A percentile compares a stretch with the other conserved stretches of the same genome.
Evolutionary conservation across 2,113 vertebrate species (phyloP).

Genomic region (Urocitellus parryii): DNA sequence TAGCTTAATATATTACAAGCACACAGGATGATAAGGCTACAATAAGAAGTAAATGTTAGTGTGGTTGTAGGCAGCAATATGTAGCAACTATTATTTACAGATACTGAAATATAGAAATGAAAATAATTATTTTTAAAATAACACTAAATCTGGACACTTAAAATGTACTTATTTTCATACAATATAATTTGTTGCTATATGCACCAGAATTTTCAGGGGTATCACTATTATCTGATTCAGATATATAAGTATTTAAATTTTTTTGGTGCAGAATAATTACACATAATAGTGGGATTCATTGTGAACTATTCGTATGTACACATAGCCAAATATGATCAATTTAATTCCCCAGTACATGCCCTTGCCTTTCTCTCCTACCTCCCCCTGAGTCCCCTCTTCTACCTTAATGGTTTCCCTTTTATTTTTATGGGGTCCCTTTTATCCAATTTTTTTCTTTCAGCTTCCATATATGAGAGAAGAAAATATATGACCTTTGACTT

Average conservation of each 20-base stretch:
- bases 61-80: background rate
- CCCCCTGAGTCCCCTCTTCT: too few species aligned
- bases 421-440: too few species aligned
- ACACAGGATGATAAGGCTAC: background rate
- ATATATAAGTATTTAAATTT: background rate
- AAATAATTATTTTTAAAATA: background rate
- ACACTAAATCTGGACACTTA: background rate
- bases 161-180: background rate
- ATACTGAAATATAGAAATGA: background rate
- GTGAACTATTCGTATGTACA: too few species aligned
- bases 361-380: too few species aligned
- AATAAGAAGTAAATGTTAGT: background rate
- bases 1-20: background rate
- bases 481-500: too few species aligned
- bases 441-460: too few species aligned
- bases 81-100: background rate
- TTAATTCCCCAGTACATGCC: too few species aligned
- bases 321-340: too few species aligned
- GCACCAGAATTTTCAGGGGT: background rate
- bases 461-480: too few species aligned
- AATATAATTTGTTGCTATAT: background rate
- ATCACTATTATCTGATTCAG: background rate
- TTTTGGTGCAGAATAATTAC: too few species aligned
- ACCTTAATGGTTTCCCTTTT: too few species aligned
- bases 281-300: too few species aligned